Evolutionary conservation across 2,888 invertebrate species (phyloP).

Genomic region (Tetanocera ferruginea): DNA sequence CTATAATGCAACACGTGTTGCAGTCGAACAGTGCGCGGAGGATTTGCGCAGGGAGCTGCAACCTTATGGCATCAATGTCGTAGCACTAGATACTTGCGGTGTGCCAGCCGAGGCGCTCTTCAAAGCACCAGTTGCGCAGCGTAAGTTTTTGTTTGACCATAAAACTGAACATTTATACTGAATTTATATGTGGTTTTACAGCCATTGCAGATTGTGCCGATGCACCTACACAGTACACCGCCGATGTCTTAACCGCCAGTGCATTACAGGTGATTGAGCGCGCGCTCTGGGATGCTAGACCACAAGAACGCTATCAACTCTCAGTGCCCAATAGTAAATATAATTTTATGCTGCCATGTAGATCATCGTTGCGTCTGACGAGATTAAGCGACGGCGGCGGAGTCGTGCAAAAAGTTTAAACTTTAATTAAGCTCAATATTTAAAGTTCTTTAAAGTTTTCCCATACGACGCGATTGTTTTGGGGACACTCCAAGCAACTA

Average conservation of each 20-base stretch:
- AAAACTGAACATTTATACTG: not conserved
- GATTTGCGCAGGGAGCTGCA: slow-evolving; percentile 79
- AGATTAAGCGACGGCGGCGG: slow-evolving; percentile 45
- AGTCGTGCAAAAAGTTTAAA: slow-evolving; percentile 55
- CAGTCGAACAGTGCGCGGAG: slow-evolving; percentile 84
- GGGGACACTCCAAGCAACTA: slow-evolving; percentile 39
- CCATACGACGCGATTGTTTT: slow-evolving; percentile 10
- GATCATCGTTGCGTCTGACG: slow-evolving; percentile 66
- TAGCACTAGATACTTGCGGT: slow-evolving; percentile 81
- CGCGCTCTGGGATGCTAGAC: slow-evolving; percentile 74
- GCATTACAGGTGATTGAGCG: slow-evolving; percentile 76
- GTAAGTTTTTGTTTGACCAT: slow-evolving; percentile 62
- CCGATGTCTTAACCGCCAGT: slow-evolving; percentile 74
- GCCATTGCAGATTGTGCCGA: slow-evolving; percentile 71
- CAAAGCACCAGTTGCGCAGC: slow-evolving; percentile 74
- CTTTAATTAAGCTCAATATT: not conserved
- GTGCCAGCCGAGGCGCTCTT: slow-evolving; percentile 77
- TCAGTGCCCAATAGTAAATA: slow-evolving; percentile 66
- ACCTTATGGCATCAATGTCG: slow-evolving; percentile 80
- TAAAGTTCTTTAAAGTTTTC: not conserved
- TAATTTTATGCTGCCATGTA: slow-evolving; percentile 69
- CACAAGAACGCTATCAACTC: slow-evolving; percentile 71
- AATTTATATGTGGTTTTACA: slow-evolving; percentile 38
- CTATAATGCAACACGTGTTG: slow-evolving; percentile 77
- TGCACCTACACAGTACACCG: slow-evolving; percentile 77